Evolutionary conservation across 2,888 invertebrate species (phyloP).

Genomic region (Muschampia plurimacula): DNA sequence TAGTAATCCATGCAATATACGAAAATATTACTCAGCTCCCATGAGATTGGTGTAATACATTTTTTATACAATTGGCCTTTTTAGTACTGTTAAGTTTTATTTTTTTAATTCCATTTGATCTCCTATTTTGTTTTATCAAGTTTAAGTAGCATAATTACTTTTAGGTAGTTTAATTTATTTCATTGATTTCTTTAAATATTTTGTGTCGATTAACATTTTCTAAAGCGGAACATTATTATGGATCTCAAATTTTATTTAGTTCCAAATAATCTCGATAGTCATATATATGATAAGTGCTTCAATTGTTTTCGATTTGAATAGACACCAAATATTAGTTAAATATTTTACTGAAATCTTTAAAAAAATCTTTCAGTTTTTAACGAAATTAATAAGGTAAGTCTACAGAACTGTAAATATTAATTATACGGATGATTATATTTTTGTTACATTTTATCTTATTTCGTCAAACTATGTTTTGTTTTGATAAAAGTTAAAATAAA

Average conservation of each 20-base stretch:
- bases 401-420: constrained; percentile 40
- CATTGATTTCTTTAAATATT: constrained; percentile 50
- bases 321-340: constrained; percentile 83
- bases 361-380: constrained; percentile 48
- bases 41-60: constrained; percentile 32
- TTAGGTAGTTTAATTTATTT: constrained; percentile 75
- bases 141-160: constrained; percentile 65
- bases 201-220: constrained; percentile 57
- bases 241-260: constrained; percentile 81
- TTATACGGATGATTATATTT: constrained; percentile 54
- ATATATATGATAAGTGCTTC: constrained; percentile 60
- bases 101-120: constrained; percentile 79
- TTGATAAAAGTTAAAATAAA: constrained; percentile 59
- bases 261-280: constrained; percentile 82
- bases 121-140: constrained; percentile 77
- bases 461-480: constrained; percentile 62
- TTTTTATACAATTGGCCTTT: constrained; percentile 49
- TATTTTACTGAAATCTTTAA: constrained; percentile 47
- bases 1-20: background rate
- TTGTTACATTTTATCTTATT: constrained; percentile 61
- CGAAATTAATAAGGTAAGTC: constrained; percentile 48
- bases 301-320: constrained; percentile 65
- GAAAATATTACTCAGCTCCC: constrained; percentile 30
- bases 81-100: constrained; percentile 78
- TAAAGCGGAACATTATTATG: constrained; percentile 59